Evolutionary conservation across 2,797 vertebrate genomes (phyloP).

Genomic region (Varecia variegata): DNA sequence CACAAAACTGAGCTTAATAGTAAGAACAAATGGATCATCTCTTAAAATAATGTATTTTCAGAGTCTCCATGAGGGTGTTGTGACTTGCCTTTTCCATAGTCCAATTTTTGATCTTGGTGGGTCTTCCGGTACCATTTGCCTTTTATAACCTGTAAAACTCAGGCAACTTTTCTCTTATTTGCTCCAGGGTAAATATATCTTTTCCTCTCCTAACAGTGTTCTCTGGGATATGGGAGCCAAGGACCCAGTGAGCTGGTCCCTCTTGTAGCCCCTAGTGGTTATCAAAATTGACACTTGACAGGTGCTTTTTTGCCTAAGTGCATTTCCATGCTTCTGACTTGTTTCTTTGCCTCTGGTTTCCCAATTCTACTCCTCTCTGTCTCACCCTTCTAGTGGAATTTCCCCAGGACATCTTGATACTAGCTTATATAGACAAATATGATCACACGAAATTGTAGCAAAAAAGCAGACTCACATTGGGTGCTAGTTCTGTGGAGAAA

Average conservation of each 20-base stretch:
- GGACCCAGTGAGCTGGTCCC: neutral
- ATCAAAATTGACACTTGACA: neutral
- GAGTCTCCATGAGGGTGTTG: neutral
- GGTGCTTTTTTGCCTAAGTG: neutral
- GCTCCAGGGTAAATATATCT: neutral
- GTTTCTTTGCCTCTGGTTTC: neutral
- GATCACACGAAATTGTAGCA: neutral
- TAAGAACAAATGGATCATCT: neutral
- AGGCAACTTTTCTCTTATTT: neutral
- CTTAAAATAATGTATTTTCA: neutral
- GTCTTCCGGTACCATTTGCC: neutral
- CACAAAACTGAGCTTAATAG: neutral
- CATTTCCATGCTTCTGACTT: neutral
- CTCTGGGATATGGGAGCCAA: neutral
- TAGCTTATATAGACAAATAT: neutral
- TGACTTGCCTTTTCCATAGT: neutral
- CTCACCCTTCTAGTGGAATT: neutral
- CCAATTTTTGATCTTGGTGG: neutral
- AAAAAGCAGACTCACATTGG: neutral
- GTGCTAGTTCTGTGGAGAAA: neutral
- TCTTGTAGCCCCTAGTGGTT: neutral
- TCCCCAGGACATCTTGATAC: neutral
- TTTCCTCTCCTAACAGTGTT: neutral
- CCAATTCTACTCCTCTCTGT: neutral
- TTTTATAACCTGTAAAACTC: neutral